Base-by-base conservation (phyloP, 2,113 vertebrate genomes). In the Urocynchramus pylzowi region DNA sequence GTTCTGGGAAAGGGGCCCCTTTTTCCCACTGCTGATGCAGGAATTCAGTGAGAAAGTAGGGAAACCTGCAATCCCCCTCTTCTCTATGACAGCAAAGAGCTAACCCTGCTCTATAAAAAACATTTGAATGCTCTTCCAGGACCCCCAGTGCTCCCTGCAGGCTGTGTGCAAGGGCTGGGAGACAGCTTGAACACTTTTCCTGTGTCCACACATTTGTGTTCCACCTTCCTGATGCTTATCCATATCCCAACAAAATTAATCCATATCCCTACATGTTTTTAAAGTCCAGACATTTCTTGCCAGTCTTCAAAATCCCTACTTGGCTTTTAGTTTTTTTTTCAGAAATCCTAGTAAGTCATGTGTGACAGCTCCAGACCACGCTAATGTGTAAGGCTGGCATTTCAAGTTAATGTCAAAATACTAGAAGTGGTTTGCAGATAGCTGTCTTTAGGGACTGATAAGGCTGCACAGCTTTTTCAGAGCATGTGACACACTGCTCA, bases 151-250 rank as follows among this genome's bases (percentile, higher is more conserved):
- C 10, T 49, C 0, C 0, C 16, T 26, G 7, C 10, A 65, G 57
- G 24, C 26, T 69, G 39, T n/a, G 14, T 11, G 4, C 1, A 2
- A 17, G 4, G 12, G 1, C 13, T 77, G 17, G 9, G 13, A 56
- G 8, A 15, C 31, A 56, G 11, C 35, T 44, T 47, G 20, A 33
- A 42, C 42, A 2, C 12, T 54, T 52, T 10, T 15, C 16, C 0
- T 0, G 11, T 0, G 0, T 33, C 28, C 11, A 57, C 7, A 10
- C 0, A 1, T 50, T 50, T 44, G 7, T 26, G 24, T 10, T 67
- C 22, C 18, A 33, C 6, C 7, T 52, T 84, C 13, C 27, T 37
- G 7, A 14, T 35, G 21, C 13, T 65, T 54, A 50, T 6, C 5
- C 10, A 53, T 6, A 2, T 9, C 18, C 19, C 37, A 50, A 49